phyloP scores from a whole-genome alignment of 2,113 vertebrate species.

The Malurus cyaneus region DNA sequence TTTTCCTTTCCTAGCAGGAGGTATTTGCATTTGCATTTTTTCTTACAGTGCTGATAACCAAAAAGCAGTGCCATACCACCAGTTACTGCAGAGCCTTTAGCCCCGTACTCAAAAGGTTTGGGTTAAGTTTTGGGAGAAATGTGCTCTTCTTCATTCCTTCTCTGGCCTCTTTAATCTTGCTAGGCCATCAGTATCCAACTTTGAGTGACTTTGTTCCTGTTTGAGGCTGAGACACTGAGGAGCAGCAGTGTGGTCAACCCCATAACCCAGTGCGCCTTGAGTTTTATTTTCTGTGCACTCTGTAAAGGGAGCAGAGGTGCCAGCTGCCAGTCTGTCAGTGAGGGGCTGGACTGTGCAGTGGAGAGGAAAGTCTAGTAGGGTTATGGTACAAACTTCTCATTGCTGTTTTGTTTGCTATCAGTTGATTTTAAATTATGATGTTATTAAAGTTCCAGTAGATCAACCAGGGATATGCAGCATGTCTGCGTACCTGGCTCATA shows the following conservation, averaged over 20 bases:
- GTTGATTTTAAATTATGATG: not conserved
- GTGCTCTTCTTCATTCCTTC: not conserved
- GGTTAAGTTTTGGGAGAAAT: not conserved
- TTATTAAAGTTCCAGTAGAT: not conserved
- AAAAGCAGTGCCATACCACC: not conserved
- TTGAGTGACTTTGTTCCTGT: not conserved
- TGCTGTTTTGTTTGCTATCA: not conserved
- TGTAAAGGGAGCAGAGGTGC: not conserved
- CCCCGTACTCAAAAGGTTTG: not conserved
- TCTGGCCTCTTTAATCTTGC: not conserved
- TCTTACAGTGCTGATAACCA: not conserved
- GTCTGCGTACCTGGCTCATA: not conserved
- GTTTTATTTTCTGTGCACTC: not conserved
- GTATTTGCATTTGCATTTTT: not conserved
- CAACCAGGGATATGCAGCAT: not conserved
- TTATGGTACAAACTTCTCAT: not conserved
- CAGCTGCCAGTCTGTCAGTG: not conserved
- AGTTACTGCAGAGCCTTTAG: not conserved
- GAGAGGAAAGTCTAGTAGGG: not conserved
- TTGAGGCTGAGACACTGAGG: not conserved
- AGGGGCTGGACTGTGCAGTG: not conserved
- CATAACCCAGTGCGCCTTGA: not conserved
- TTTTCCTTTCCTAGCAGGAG: not conserved
- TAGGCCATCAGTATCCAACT: not conserved
- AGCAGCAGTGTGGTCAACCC: not conserved